Conservation (phyloP, 1,140 invertebrate genomes). For the Euwallacea fornicatus region DNA sequence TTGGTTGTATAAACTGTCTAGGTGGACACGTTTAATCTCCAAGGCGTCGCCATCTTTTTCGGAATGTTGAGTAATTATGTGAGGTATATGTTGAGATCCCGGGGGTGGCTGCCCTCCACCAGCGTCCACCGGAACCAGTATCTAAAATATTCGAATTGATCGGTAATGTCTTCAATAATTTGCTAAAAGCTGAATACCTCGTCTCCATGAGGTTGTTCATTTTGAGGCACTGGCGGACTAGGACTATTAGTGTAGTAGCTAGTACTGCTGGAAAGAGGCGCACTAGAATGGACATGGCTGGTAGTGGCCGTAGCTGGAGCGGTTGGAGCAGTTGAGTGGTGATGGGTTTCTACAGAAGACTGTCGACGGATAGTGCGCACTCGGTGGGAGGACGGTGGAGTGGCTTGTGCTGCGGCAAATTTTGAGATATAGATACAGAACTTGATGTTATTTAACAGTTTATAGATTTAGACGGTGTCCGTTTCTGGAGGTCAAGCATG, state of each 20-base stretch:
- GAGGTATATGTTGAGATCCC: background rate
- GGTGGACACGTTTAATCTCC: constrained; percentile 51
- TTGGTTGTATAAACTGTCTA: constrained; percentile 60
- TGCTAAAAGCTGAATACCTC: constrained; percentile 16
- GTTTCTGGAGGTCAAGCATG: too few species aligned
- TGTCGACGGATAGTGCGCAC: constrained; percentile 61
- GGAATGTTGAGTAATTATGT: constrained; percentile 48
- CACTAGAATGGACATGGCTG: constrained; percentile 36
- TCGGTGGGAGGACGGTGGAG: constrained; percentile 58
- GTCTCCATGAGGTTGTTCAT: constrained; percentile 37
- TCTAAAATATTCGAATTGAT: constrained; percentile 9
- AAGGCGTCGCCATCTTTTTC: constrained; percentile 47
- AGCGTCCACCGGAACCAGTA: constrained; percentile 35
- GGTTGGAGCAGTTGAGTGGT: constrained; percentile 49
- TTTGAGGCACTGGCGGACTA: constrained; percentile 45
- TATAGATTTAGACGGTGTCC: too few species aligned
- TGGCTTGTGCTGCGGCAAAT: constrained; percentile 55
- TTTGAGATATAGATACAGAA: too few species aligned
- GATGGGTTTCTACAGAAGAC: constrained; percentile 59
- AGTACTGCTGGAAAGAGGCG: constrained; percentile 52
- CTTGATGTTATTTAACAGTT: too few species aligned
- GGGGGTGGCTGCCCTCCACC: constrained; percentile 21
- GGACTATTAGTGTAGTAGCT: constrained; percentile 54
- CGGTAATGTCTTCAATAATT: background rate
- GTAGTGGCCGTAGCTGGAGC: constrained; percentile 37